Evolutionary conservation across 2,113 vertebrate species (phyloP), one percentile per base, ranked within the genome.

Genomic region (Poecilia latipinna): DNA sequence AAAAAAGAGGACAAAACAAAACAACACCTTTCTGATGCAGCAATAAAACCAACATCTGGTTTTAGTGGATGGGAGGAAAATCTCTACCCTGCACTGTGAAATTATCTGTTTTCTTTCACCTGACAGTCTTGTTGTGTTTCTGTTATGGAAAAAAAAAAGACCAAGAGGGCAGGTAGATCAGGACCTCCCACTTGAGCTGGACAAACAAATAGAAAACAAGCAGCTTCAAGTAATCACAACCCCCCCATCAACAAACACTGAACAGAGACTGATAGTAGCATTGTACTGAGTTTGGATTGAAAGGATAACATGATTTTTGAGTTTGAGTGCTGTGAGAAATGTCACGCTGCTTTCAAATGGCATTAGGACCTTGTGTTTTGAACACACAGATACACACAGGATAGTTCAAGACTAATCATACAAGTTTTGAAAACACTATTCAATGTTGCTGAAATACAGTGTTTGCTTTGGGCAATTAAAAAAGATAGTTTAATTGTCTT

Each of bases 101-200:
- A 22, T 75, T 15, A 74, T 13, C 10, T 19, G 12, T 68, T 51
- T 7, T 32, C 8, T 69, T 74, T 81, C 79, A 62, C 70, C 39
- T 37, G 48, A 70, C 48, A 74, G 37, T 24, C 61, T 35, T 13
- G 28, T 70, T 15, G 54, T 11, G 29, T 82, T 67, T 78, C 10
- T 79, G 80, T 80, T 29, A 28, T 26, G 64, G 69, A 12, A 66
- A 60, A 75, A 67, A 12, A 72, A 54, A 68, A 66, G 74, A 70
- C 26, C 65, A 28, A 63, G 12, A 37, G 48, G 54, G 63, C 33
- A 24, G 28, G 72, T 62, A 79, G 75, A 70, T 66, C 65, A 82
- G 68, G 4, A 29, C 11, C n/a, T 24, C 15, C 24, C 15, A 74
- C 12, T 51, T 22, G 15, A 71, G 44, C n/a, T 37, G 51, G 17